Evolutionary conservation across 2,113 vertebrate genomes (phyloP).

Genomic region (Dipodomys ordii): DNA sequence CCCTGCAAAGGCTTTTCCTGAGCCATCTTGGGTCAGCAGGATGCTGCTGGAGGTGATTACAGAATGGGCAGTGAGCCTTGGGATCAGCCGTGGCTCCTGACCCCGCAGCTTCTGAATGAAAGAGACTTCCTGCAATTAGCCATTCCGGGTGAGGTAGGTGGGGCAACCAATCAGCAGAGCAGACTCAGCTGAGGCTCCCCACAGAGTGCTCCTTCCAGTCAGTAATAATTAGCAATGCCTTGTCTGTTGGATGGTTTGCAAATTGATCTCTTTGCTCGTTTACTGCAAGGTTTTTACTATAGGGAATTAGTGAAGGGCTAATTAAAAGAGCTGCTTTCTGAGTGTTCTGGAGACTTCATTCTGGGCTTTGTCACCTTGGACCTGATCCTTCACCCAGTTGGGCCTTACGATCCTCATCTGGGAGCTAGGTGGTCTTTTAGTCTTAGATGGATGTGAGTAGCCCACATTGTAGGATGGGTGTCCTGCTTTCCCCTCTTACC

Average conservation of each 20-base stretch:
- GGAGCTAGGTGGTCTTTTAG: background rate
- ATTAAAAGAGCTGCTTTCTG: background rate
- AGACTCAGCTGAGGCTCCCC: background rate
- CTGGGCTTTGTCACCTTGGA: background rate
- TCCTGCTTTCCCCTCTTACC: background rate
- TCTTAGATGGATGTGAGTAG: background rate
- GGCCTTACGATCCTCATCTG: constrained; percentile 20
- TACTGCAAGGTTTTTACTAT: constrained; percentile 28
- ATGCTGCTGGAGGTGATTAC: background rate
- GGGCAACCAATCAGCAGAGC: background rate
- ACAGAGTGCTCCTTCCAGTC: background rate
- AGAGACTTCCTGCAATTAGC: constrained; percentile 3
- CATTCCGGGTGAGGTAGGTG: background rate
- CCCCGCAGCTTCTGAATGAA: background rate
- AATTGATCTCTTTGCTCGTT: constrained; percentile 32
- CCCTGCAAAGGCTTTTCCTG: constrained; percentile 25
- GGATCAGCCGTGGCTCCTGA: constrained; percentile 8
- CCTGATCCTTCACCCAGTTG: background rate
- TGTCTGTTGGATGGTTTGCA: constrained; percentile 27
- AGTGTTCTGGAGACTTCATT: background rate
- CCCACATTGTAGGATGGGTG: background rate
- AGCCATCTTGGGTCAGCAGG: background rate
- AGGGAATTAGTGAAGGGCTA: background rate
- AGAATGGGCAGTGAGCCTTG: background rate
- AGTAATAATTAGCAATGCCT: constrained; percentile 23